Evolutionary conservation across 2,888 invertebrate genomes (phyloP).

Genomic region (Ormyrus nitidulus): DNA sequence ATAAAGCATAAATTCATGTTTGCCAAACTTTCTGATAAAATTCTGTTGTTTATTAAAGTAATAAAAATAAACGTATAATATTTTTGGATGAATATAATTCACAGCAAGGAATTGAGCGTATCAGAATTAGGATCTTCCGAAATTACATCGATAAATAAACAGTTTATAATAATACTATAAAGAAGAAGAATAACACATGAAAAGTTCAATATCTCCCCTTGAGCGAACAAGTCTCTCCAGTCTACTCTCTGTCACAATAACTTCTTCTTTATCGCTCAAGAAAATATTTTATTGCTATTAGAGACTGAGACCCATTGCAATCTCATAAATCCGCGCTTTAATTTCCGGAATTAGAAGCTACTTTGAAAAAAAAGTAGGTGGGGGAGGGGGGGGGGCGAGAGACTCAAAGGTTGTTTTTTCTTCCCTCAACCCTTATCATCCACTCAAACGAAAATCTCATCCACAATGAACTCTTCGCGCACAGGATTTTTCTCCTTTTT

Average conservation of each 20-base stretch:
- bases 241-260: conserved; percentile 16
- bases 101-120: not conserved
- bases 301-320: conserved; percentile 17
- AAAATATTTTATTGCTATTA: conserved; percentile 41
- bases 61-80: too few species aligned
- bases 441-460: conserved; percentile 41
- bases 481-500: not conserved
- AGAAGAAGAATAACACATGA: not conserved
- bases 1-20: too few species aligned
- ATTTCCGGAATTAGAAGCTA: conserved; percentile 58
- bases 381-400: conserved; percentile 1
- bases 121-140: too few species aligned
- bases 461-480: conserved; percentile 33
- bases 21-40: too few species aligned
- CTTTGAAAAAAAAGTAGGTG: conserved; percentile 44
- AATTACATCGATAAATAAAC: not conserved
- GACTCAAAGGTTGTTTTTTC: conserved; percentile 17
- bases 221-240: conserved; percentile 12
- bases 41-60: too few species aligned
- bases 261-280: conserved; percentile 27
- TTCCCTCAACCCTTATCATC: conserved; percentile 33
- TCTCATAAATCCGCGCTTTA: conserved; percentile 55
- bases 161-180: not conserved
- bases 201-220: conserved; percentile 24
- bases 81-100: not conserved